Conservation (phyloP, 2,888 invertebrate genomes). For the Lymantria dispar region DNA sequence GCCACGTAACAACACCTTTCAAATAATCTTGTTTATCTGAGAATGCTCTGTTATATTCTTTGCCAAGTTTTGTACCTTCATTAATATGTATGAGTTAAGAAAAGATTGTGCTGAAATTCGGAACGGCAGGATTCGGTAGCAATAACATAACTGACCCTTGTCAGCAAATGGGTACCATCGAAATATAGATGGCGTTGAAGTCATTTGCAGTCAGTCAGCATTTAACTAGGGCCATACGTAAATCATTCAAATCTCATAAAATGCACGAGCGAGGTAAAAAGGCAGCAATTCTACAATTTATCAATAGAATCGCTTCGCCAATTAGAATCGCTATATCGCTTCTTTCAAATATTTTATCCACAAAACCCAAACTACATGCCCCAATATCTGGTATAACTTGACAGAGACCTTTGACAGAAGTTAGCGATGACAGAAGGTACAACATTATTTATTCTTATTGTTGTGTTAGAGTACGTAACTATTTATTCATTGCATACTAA, state of each 20-base stretch:
- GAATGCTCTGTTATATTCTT: conserved; percentile 41
- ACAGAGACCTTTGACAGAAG: no score
- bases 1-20: conserved; percentile 10
- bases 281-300: conserved; percentile 30
- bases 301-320: no score
- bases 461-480: no score
- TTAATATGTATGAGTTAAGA: conserved; percentile 63
- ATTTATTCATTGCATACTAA: no score
- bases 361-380: no score
- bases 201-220: conserved; percentile 52
- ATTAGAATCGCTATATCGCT: no score
- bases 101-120: conserved; percentile 51
- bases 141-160: conserved; percentile 64
- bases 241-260: conserved; percentile 59
- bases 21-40: conserved; percentile 39
- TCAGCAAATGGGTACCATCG: conserved; percentile 58
- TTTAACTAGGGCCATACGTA: conserved; percentile 55
- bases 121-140: conserved; percentile 42
- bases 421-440: no score
- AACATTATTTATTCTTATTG: no score
- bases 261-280: conserved; percentile 54
- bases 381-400: no score
- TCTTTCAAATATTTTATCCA: no score
- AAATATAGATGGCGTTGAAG: conserved; percentile 57
- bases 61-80: conserved; percentile 27